Percentiles rank a stretch among this genome's conserved stretches.
These are phyloP conservation scores for Cyclophora punctaria DNA, from an alignment of 2,888 invertebrate genomes.

Conservation along the genomic window DNA sequence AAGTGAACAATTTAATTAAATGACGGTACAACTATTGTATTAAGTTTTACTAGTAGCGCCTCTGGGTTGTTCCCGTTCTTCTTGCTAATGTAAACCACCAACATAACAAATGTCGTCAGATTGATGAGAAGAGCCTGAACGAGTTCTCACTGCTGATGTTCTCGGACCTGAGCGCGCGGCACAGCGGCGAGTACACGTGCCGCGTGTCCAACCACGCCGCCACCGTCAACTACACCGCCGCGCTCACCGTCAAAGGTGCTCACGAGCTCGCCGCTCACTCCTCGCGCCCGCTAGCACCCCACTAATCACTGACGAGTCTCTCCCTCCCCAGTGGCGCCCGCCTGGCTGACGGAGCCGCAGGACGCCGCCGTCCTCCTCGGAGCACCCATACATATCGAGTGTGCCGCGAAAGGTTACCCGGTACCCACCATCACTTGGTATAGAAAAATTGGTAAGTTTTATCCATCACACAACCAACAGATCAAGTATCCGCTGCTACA, in stretches of 20 bases:
- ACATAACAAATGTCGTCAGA: conserved; percentile 39
- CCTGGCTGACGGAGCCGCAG: conserved; percentile 81
- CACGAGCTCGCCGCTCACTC: neutral
- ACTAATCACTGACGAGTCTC: neutral
- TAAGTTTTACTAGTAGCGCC: neutral
- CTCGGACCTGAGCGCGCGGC: conserved; percentile 78
- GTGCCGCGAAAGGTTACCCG: conserved; percentile 84
- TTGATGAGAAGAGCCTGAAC: conserved; percentile 79
- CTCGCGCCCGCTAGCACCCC: no score
- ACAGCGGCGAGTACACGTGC: conserved; percentile 82
- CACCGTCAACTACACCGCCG: conserved; percentile 78
- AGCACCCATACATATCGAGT: conserved; percentile 79
- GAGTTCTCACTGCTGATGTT: conserved; percentile 82
- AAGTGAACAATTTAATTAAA: conserved; percentile 2
- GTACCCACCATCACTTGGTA: conserved; percentile 79
- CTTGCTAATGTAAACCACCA: no score
- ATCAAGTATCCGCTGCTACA: neutral
- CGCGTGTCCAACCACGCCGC: conserved; percentile 81
- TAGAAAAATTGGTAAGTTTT: conserved; percentile 57
- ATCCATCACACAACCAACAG: neutral
- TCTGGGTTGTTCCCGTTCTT: no score
- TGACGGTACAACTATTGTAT: neutral
- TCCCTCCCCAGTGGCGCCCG: conserved; percentile 77
- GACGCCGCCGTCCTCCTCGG: conserved; percentile 82
- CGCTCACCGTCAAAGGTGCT: conserved; percentile 79